These are phyloP conservation scores for Sardinella longiceps DNA, from an alignment of 2,797 vertebrate genomes.

Conservation along the genomic window DNA sequence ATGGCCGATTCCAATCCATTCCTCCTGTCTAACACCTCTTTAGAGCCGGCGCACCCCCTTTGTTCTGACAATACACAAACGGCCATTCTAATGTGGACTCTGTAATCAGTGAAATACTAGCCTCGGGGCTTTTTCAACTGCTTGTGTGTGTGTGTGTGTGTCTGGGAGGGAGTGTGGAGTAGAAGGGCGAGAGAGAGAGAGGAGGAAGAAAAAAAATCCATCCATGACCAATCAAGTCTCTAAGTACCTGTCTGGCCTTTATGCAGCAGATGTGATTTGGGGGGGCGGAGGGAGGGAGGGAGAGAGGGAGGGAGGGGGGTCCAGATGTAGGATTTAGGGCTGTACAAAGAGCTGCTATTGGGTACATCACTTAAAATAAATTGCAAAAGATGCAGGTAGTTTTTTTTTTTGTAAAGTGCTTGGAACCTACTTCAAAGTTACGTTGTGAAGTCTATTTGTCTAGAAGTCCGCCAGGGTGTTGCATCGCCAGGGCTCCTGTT, in stretches of 20 bases:
- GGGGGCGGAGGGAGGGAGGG: slow-evolving; percentile 30
- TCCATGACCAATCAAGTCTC: slow-evolving; percentile 79
- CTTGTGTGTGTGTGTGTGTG: slow-evolving; percentile 47
- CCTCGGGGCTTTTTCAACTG: slow-evolving; percentile 74
- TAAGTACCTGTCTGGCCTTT: slow-evolving; percentile 83
- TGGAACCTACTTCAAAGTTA: slow-evolving; percentile 16
- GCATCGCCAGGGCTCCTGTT: neutral
- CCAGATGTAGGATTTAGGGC: slow-evolving; percentile 71
- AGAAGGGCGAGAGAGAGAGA: slow-evolving; percentile 37
- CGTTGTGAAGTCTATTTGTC: slow-evolving; percentile 15
- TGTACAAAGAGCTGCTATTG: slow-evolving; percentile 56
- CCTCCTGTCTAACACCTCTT: slow-evolving; percentile 84
- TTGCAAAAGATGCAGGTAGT: slow-evolving; percentile 26
- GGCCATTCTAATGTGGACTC: slow-evolving; percentile 83
- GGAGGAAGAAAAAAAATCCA: slow-evolving; percentile 69
- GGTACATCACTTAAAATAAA: slow-evolving; percentile 67
- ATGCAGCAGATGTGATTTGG: slow-evolving; percentile 79
- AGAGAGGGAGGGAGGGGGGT: slow-evolving; percentile 49
- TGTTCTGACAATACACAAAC: slow-evolving; percentile 89
- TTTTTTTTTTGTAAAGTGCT: slow-evolving; percentile 7
- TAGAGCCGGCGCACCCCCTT: slow-evolving; percentile 77
- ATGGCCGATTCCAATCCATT: slow-evolving; percentile 81
- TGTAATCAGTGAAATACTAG: slow-evolving; percentile 88
- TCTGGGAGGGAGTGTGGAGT: neutral
- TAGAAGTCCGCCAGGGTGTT: neutral